These are phyloP conservation scores for Bubo blakistoni DNA, from an alignment of 2,113 vertebrate species.

Conservation along the genomic window DNA sequence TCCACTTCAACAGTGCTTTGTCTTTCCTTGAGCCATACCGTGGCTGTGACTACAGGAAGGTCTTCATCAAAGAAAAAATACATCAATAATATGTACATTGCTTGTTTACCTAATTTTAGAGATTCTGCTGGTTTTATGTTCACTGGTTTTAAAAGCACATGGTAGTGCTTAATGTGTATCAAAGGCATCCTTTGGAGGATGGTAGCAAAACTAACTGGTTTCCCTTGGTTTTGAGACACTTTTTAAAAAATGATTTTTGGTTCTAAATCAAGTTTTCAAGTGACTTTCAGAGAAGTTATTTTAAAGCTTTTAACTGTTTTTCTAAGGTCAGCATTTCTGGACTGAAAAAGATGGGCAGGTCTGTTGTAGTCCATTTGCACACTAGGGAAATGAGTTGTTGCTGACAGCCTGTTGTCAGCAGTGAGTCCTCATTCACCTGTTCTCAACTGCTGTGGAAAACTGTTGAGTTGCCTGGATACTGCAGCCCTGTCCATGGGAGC, in stretches of 20 bases:
- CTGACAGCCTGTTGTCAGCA: conserved; percentile 12
- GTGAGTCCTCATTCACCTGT: not conserved
- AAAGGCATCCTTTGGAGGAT: not conserved
- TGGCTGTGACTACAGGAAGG: not conserved
- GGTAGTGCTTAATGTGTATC: not conserved
- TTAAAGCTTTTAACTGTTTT: not conserved
- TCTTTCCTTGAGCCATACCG: not conserved
- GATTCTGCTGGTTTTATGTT: not conserved
- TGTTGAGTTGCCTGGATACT: not conserved
- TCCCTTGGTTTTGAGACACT: not conserved
- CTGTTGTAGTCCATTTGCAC: not conserved
- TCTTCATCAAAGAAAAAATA: not conserved
- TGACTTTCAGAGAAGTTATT: not conserved
- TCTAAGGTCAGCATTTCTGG: not conserved
- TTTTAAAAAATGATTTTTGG: not conserved
- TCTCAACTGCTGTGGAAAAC: not conserved
- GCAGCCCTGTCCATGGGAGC: not conserved
- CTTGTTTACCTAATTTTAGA: not conserved
- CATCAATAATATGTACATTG: not conserved
- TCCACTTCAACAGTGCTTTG: not conserved
- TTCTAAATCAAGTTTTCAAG: not conserved
- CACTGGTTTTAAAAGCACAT: not conserved
- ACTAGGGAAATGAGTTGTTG: not conserved
- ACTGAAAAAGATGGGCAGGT: not conserved
- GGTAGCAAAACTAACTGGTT: not conserved